phyloP scores from a whole-genome alignment of 2,113 vertebrate species.

The Pangasianodon hypophthalmus region DNA sequence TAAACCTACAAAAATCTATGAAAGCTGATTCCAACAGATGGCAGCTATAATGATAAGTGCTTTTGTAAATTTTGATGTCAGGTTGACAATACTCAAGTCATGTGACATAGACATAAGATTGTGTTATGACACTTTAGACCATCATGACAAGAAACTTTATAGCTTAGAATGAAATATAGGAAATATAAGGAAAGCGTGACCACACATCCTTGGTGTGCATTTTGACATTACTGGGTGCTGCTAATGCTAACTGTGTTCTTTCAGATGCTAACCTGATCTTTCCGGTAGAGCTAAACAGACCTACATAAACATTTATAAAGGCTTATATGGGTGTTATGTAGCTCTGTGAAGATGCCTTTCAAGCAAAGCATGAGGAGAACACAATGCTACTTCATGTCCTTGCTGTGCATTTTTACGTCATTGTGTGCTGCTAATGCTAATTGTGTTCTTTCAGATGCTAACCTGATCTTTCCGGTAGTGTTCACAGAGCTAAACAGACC shows the following conservation, averaged over 20 bases:
- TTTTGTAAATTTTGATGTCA: too few species aligned
- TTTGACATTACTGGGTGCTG: neutral
- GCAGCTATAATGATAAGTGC: too few species aligned
- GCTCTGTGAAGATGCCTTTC: neutral
- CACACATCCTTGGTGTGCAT: neutral
- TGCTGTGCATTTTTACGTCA: neutral
- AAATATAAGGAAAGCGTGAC: neutral
- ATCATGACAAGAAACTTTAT: too few species aligned
- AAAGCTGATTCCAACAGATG: too few species aligned
- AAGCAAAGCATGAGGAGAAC: neutral
- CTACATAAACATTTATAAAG: neutral
- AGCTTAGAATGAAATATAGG: too few species aligned
- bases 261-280: constrained; percentile 93
- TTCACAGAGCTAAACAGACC: constrained; percentile 56
- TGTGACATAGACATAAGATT: too few species aligned
- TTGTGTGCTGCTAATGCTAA: neutral
- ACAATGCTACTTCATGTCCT: neutral
- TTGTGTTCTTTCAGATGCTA: constrained; percentile 80
- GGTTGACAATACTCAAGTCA: too few species aligned
- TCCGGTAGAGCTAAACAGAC: constrained; percentile 60
- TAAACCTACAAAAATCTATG: too few species aligned
- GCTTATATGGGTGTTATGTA: neutral
- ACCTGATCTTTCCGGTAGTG: too few species aligned
- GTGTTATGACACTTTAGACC: too few species aligned
- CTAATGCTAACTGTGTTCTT: constrained; percentile 15